phyloP scores from a whole-genome alignment of 2,113 vertebrate genomes.

The Semicossyphus pulcher region DNA sequence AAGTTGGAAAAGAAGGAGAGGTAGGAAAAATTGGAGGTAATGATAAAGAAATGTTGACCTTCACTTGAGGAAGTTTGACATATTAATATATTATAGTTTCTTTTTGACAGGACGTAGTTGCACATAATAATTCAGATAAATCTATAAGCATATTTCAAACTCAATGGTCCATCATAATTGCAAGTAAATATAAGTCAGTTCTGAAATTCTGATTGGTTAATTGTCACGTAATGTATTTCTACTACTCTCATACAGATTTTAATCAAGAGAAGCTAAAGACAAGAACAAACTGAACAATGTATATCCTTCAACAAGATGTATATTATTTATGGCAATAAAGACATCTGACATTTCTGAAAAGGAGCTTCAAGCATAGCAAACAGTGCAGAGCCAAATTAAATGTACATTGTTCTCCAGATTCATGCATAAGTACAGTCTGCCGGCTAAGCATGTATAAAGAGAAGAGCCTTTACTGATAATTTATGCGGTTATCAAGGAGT shows the following conservation, averaged over 20 bases:
- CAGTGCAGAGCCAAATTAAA: conserved; percentile 39
- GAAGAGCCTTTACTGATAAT: conserved; percentile 30
- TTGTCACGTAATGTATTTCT: too few relatives aligned
- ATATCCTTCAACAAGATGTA: not conserved
- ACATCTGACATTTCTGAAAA: conserved; percentile 32
- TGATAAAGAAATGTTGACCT: conserved; percentile 42
- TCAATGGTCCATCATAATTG: not conserved
- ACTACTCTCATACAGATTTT: not conserved
- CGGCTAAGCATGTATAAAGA: conserved; percentile 33
- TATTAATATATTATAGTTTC: conserved; percentile 18
- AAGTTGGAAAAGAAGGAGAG: conserved; percentile 57
- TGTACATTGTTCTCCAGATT: conserved; percentile 40
- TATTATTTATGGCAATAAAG: conserved; percentile 18
- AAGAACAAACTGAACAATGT: not conserved
- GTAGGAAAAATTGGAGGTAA: conserved; percentile 16
- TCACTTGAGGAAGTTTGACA: conserved; percentile 25
- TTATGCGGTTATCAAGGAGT: conserved; percentile 21
- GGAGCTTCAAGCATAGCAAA: conserved; percentile 27
- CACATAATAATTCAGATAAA: conserved; percentile 2
- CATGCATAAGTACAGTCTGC: conserved; percentile 27
- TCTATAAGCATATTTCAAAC: conserved; percentile 3
- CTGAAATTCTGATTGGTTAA: not conserved
- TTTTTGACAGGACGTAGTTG: not conserved
- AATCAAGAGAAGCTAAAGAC: conserved; percentile 5
- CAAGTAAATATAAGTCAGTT: not conserved